phyloP scores from a whole-genome alignment of 2,797 vertebrate species.

The Enteromius radiatus region DNA sequence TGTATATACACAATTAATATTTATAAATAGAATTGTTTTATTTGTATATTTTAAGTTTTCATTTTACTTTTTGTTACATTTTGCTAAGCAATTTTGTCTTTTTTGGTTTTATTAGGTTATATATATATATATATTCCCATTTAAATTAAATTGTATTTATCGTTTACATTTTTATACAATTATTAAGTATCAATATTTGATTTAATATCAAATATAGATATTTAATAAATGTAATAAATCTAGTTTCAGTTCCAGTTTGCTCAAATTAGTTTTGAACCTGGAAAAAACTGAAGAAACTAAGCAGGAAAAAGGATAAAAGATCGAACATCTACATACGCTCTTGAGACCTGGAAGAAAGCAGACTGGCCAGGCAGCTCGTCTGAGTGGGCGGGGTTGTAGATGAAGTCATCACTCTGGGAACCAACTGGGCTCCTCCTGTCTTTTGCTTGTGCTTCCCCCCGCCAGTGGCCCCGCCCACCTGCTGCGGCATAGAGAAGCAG shows the following conservation, averaged over 20 bases:
- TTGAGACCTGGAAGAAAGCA: slow-evolving; percentile 75
- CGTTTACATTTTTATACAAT: too few species aligned
- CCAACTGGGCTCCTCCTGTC: slow-evolving; percentile 61
- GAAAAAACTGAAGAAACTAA: not conserved
- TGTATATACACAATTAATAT: too few species aligned
- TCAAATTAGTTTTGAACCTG: not conserved
- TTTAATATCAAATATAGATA: too few species aligned
- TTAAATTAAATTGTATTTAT: too few species aligned
- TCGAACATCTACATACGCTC: slow-evolving; percentile 69
- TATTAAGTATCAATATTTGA: too few species aligned
- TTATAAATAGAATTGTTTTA: too few species aligned
- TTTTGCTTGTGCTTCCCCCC: slow-evolving; percentile 76
- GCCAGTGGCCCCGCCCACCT: slow-evolving; percentile 59
- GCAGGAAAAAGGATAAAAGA: not conserved
- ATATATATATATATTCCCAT: too few species aligned
- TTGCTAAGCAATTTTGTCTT: too few species aligned
- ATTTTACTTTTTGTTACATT: not conserved
- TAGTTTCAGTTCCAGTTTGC: too few species aligned
- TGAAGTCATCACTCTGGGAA: slow-evolving; percentile 41
- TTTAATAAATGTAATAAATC: too few species aligned
- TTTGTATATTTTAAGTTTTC: too few species aligned
- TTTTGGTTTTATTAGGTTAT: too few species aligned
- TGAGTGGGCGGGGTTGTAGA: slow-evolving; percentile 56
- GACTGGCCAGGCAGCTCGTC: slow-evolving; percentile 83
- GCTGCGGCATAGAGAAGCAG: slow-evolving; percentile 72